Evolutionary conservation across 2,888 invertebrate species (phyloP).

Genomic region (Orthonychiurus folsomi): DNA sequence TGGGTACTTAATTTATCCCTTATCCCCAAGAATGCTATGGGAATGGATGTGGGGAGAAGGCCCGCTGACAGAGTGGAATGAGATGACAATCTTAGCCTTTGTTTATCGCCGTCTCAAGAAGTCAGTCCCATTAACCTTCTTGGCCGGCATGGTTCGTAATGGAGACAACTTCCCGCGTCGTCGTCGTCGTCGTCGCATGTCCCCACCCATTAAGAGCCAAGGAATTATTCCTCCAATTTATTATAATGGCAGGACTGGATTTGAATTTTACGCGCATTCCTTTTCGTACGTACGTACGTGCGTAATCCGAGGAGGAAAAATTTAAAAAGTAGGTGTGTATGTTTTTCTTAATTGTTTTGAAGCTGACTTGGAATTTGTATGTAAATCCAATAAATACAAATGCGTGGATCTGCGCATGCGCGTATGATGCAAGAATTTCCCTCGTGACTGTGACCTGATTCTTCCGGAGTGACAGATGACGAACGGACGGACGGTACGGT

Average conservation of each 20-base stretch:
- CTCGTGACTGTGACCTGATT: not conserved
- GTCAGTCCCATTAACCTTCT: too few species aligned
- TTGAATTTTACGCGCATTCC: not conserved
- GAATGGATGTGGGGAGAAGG: too few species aligned
- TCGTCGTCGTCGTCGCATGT: not conserved
- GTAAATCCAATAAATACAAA: not conserved
- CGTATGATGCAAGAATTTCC: not conserved
- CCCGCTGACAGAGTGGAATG: not conserved
- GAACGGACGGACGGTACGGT: not conserved
- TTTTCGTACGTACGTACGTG: too few species aligned
- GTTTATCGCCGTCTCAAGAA: not conserved
- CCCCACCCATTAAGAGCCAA: not conserved
- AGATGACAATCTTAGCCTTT: not conserved
- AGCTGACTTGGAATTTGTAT: not conserved
- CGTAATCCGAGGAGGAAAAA: too few species aligned
- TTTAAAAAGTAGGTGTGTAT: not conserved
- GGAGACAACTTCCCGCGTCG: too few species aligned
- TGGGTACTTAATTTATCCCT: not conserved
- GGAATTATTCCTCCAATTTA: not conserved
- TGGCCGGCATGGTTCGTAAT: too few species aligned
- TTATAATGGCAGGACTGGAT: not conserved
- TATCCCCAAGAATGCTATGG: not conserved
- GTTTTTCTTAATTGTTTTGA: not conserved
- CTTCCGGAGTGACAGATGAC: not conserved
- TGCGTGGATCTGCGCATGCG: not conserved